A percentile compares a stretch with the other conserved stretches of the same genome.
phyloP scores from a whole-genome alignment of 2,797 vertebrate species.

The Diplodus sargus region DNA sequence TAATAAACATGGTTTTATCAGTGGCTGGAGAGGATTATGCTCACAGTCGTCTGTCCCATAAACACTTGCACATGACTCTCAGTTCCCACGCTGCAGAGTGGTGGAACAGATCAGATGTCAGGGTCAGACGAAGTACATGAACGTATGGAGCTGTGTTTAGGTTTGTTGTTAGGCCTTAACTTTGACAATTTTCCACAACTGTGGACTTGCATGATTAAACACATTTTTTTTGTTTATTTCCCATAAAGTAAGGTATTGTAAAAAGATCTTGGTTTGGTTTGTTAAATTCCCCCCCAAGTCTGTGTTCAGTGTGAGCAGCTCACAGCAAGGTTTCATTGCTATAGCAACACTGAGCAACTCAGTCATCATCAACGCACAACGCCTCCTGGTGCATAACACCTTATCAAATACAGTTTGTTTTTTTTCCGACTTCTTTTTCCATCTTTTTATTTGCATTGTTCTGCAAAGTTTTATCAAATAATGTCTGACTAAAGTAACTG shows the following conservation, averaged over 20 bases:
- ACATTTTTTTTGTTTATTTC: not conserved
- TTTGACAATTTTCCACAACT: not conserved
- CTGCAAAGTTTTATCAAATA: not conserved
- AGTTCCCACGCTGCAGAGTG: slow-evolving; percentile 36
- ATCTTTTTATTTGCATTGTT: not conserved
- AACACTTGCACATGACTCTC: slow-evolving; percentile 20
- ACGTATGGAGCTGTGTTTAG: not conserved
- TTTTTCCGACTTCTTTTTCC: not conserved
- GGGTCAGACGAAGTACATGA: slow-evolving; percentile 18
- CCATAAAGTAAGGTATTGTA: too few relatives aligned
- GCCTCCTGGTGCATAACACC: not conserved
- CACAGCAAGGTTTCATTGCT: not conserved
- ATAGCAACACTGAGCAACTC: not conserved
- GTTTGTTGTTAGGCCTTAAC: slow-evolving; percentile 1
- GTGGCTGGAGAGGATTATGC: slow-evolving; percentile 26
- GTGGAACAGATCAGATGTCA: slow-evolving; percentile 48
- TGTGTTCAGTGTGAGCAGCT: not conserved
- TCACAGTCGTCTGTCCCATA: slow-evolving; percentile 9
- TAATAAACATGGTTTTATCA: slow-evolving; percentile 32
- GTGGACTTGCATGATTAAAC: not conserved
- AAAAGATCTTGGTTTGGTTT: not conserved
- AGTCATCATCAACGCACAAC: not conserved
- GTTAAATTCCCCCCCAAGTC: not conserved
- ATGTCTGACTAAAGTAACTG: too few relatives aligned
- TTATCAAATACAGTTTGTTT: not conserved